phyloP scores from a whole-genome alignment of 2,888 invertebrate species.

The Noctuana brunneofusca region DNA sequence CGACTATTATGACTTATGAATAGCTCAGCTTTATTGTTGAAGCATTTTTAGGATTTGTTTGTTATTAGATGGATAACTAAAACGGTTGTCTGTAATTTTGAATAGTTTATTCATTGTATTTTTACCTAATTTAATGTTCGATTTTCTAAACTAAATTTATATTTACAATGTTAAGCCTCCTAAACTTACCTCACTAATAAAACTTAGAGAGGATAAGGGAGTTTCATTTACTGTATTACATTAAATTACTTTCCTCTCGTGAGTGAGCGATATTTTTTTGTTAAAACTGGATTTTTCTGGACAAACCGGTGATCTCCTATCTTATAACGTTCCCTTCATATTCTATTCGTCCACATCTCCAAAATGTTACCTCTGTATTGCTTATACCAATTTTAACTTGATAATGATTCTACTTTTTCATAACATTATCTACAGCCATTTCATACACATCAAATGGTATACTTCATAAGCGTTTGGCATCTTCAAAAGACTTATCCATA shows the following conservation, averaged over 20 bases:
- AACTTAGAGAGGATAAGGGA: conserved; percentile 3
- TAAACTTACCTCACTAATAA: conserved; percentile 17
- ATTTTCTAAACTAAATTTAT: background rate
- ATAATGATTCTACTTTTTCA: too few species aligned
- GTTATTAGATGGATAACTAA: background rate
- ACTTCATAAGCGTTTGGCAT: too few species aligned
- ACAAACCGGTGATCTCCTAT: too few species aligned
- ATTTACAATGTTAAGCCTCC: conserved; percentile 14
- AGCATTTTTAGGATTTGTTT: background rate
- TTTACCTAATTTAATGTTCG: background rate
- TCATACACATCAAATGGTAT: too few species aligned
- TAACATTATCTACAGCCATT: background rate
- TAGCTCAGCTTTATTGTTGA: too few species aligned
- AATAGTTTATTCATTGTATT: conserved; percentile 4
- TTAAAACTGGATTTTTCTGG: too few species aligned
- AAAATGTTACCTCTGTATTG: too few species aligned
- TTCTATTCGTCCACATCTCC: too few species aligned
- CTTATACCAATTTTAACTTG: too few species aligned
- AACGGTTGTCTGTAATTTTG: background rate
- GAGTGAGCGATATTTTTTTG: too few species aligned
- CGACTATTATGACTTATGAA: too few species aligned
- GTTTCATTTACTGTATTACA: background rate
- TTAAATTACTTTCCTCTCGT: background rate
- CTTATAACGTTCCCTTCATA: too few species aligned
- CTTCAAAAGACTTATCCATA: background rate